Evolutionary conservation across 1,140 invertebrate species (phyloP).

Genomic region (Drosophila serrata): DNA sequence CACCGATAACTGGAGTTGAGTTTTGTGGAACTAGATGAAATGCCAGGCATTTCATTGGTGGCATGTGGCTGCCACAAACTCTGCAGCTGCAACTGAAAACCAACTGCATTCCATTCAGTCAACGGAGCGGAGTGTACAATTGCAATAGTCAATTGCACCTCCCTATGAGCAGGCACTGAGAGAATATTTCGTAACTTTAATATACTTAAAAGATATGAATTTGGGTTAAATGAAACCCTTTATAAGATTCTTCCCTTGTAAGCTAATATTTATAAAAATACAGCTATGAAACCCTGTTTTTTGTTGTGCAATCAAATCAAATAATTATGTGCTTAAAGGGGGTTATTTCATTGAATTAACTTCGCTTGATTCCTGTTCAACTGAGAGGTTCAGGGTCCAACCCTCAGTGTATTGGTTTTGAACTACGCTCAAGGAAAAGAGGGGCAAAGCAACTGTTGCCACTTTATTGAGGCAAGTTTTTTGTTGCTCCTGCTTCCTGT

Average conservation of each 20-base stretch:
- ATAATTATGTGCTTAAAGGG: not conserved
- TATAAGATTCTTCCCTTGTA: no score
- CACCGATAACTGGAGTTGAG: not conserved
- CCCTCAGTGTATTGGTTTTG: not conserved
- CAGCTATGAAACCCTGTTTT: not conserved
- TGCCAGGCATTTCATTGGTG: conserved; percentile 68
- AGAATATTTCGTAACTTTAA: conserved; percentile 8
- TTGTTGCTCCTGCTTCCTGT: conserved; percentile 47
- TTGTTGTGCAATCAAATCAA: not conserved
- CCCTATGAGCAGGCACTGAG: conserved; percentile 43
- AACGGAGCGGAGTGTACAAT: conserved; percentile 27
- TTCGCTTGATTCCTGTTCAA: not conserved
- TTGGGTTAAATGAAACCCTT: no score
- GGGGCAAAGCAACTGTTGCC: conserved; percentile 21
- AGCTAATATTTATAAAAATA: not conserved
- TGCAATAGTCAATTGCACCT: conserved; percentile 71
- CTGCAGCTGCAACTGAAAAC: conserved; percentile 47
- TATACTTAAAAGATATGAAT: no score
- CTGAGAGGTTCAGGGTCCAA: not conserved
- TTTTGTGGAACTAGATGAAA: conserved; percentile 27
- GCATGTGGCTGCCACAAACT: conserved; percentile 61
- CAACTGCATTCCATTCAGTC: conserved; percentile 53
- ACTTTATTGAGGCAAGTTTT: conserved; percentile 37
- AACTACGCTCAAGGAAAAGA: conserved; percentile 2
- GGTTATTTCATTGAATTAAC: conserved; percentile 10